Evolutionary conservation across 2,113 vertebrate genomes (phyloP).

Genomic region (Sander lucioperca): DNA sequence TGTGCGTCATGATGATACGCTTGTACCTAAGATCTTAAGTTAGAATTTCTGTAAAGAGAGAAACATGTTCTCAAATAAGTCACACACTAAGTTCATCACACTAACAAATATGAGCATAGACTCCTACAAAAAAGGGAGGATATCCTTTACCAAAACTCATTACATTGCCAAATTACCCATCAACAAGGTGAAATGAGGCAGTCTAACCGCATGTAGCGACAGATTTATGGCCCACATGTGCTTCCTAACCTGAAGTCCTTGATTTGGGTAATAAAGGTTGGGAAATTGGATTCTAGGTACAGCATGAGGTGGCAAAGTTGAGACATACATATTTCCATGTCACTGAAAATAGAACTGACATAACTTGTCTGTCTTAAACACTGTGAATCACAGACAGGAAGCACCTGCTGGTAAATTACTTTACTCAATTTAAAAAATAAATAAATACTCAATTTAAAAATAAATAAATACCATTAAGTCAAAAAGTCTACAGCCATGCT

Average conservation of each 20-base stretch:
- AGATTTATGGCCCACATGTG: slow-evolving; percentile 11
- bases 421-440: background rate
- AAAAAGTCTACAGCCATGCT: background rate
- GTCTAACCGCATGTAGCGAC: background rate
- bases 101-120: background rate
- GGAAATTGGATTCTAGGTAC: slow-evolving; percentile 2
- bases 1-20: slow-evolving; percentile 54
- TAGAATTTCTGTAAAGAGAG: slow-evolving; percentile 30
- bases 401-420: slow-evolving; percentile 30
- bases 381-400: slow-evolving; percentile 15
- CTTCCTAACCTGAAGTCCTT: slow-evolving; percentile 16
- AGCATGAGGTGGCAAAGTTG: background rate
- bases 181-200: background rate
- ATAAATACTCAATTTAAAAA: background rate
- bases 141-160: slow-evolving; percentile 2
- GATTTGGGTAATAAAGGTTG: slow-evolving; percentile 11
- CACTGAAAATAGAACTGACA: slow-evolving; percentile 2
- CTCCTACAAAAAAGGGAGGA: background rate
- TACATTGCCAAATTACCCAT: slow-evolving; percentile 15
- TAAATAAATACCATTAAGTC: background rate
- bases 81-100: background rate
- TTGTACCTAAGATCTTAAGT: slow-evolving; percentile 31
- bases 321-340: background rate
- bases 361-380: slow-evolving; percentile 9
- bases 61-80: background rate